A percentile compares a stretch with the other conserved stretches of the same genome.
phyloP scores from a whole-genome alignment of 2,888 invertebrate species.

The Melieria omissa region DNA sequence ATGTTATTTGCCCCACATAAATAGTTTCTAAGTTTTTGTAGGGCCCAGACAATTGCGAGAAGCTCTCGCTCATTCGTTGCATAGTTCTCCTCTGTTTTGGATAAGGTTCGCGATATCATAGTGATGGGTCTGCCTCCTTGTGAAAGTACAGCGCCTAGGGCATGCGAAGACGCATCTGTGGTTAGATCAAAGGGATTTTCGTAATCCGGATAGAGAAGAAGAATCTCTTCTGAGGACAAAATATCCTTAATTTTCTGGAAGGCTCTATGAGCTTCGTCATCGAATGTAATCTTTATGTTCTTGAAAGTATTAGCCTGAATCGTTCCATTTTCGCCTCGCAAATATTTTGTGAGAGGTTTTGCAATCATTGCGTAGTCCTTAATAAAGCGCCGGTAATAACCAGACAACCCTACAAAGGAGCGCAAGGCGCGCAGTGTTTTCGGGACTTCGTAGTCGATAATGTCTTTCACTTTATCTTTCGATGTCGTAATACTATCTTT shows the following conservation, averaged over 20 bases:
- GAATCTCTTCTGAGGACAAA: conserved; percentile 2
- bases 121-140: too few relatives aligned
- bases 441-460: conserved; percentile 13
- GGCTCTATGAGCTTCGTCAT: not conserved
- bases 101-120: too few relatives aligned
- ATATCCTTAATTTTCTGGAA: conserved; percentile 9
- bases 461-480: conserved; percentile 10
- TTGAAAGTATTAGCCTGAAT: not conserved
- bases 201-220: conserved; percentile 1
- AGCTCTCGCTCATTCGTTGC: too few relatives aligned
- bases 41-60: too few relatives aligned
- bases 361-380: too few relatives aligned
- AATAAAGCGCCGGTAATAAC: too few relatives aligned
- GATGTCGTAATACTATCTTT: conserved; percentile 11
- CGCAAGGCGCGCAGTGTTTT: too few relatives aligned
- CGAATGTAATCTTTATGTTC: not conserved
- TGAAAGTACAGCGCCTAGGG: not conserved
- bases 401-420: too few relatives aligned
- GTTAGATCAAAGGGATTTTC: not conserved
- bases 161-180: conserved; percentile 2
- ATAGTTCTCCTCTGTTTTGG: too few relatives aligned
- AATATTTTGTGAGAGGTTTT: not conserved
- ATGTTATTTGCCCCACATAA: too few relatives aligned
- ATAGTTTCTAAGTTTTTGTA: too few relatives aligned
- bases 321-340: not conserved